Percentiles rank a stretch among this genome's conserved stretches.
phyloP scores from a whole-genome alignment of 2,888 invertebrate species.

The Creontiades dilutus region DNA sequence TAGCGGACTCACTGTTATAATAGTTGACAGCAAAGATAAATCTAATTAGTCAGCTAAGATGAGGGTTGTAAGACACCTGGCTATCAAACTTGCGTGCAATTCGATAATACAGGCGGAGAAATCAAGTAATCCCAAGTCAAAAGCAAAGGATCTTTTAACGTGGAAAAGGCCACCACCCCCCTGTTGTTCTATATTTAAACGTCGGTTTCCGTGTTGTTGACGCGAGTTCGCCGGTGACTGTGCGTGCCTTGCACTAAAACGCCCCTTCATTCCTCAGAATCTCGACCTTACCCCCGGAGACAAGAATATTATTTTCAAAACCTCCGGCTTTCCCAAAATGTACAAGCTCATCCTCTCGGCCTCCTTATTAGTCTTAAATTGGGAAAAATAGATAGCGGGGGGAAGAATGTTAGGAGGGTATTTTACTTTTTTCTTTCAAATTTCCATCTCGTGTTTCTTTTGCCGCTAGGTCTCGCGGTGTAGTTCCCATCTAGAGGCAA shows the following conservation, averaged over 20 bases:
- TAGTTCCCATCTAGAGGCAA: neutral
- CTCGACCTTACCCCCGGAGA: neutral
- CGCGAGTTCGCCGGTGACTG: constrained; percentile 1
- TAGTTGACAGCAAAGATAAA: too few relatives aligned
- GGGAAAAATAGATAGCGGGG: neutral
- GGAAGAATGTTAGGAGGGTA: neutral
- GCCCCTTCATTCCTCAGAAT: neutral
- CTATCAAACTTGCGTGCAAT: too few relatives aligned
- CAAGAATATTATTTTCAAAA: constrained; percentile 37
- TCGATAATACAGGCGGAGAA: too few relatives aligned
- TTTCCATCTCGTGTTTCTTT: constrained; percentile 1
- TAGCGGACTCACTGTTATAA: too few relatives aligned
- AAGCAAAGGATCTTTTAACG: neutral
- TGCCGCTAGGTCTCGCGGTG: neutral
- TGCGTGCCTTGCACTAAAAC: constrained; percentile 49
- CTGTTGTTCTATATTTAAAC: constrained; percentile 40
- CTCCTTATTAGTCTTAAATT: constrained; percentile 23
- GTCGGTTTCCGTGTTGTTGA: constrained; percentile 35
- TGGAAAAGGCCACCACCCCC: neutral
- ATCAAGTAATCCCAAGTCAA: neutral
- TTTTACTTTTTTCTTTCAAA: too few relatives aligned
- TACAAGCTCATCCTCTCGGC: neutral
- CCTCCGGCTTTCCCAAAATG: neutral
- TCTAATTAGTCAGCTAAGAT: too few relatives aligned
- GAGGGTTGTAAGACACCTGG: too few relatives aligned